phyloP scores from a whole-genome alignment of 2,888 invertebrate species.

The Parasteatoda lunata region DNA sequence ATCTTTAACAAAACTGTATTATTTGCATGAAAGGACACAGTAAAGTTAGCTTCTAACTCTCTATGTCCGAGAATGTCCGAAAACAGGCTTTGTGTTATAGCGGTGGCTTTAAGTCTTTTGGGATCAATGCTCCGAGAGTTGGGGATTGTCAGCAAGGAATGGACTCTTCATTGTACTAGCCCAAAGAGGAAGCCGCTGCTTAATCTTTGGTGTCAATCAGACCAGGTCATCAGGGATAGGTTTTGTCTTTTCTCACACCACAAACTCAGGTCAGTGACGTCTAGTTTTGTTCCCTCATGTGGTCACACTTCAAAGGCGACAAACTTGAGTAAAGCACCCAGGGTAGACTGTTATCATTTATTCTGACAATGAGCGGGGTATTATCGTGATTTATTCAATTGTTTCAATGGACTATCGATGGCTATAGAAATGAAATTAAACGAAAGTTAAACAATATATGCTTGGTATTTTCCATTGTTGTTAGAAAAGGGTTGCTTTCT shows the following conservation, averaged over 20 bases:
- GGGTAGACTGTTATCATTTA: background rate
- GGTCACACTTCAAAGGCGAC: constrained; percentile 47
- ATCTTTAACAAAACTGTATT: too few relatives aligned
- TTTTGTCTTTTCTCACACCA: constrained; percentile 54
- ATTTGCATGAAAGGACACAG: too few relatives aligned
- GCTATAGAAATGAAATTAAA: background rate
- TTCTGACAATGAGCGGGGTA: background rate
- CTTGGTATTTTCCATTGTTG: too few relatives aligned
- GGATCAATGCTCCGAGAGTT: constrained; percentile 53
- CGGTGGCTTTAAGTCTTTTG: constrained; percentile 35
- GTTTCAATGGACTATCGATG: background rate
- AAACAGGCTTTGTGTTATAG: background rate
- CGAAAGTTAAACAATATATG: background rate
- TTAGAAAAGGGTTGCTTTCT: too few relatives aligned
- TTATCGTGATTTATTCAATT: constrained; percentile 1
- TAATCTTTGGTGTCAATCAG: constrained; percentile 60
- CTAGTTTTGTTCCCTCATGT: constrained; percentile 29
- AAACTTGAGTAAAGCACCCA: background rate
- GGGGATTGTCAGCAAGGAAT: constrained; percentile 39
- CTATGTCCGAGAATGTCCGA: too few relatives aligned
- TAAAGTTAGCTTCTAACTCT: too few relatives aligned
- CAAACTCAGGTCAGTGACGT: constrained; percentile 58
- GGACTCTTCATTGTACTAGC: constrained; percentile 32
- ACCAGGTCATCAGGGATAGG: constrained; percentile 51
- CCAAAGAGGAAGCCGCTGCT: constrained; percentile 43